Conservation (phyloP, 37 sponge, comb jelly and placozoan species). For the Chondrosia reniformis region DNA sequence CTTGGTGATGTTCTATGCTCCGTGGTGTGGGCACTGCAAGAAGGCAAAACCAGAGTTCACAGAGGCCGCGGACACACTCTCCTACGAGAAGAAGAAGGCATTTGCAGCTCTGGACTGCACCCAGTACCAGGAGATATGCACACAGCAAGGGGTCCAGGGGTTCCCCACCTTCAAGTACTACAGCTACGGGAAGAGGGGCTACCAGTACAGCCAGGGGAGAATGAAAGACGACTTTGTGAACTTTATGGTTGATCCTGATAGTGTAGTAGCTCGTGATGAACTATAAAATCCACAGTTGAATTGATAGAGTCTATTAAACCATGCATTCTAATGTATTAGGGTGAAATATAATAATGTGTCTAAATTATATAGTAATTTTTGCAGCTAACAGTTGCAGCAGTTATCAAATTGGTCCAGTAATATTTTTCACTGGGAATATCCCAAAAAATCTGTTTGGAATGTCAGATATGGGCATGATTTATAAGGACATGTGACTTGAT, state of each 20-base stretch:
- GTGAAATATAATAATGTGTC: no score
- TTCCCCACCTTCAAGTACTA: slow-evolving; percentile 81
- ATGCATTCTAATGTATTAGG: no score
- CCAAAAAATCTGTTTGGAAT: no score
- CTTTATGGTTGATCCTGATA: slow-evolving; percentile 63
- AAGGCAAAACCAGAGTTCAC: slow-evolving; percentile 85
- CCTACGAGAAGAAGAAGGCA: slow-evolving; percentile 58
- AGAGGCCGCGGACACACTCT: slow-evolving; percentile 60
- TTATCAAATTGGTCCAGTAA: no score
- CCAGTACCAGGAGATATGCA: slow-evolving; percentile 50
- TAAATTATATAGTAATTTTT: no score
- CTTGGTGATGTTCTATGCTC: slow-evolving; percentile 95
- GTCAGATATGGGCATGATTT: no score
- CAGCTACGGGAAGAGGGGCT: slow-evolving; percentile 63
- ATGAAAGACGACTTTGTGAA: slow-evolving; percentile 47
- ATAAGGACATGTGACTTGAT: no score
- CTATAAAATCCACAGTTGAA: no score
- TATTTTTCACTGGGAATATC: no score
- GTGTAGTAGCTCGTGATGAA: background rate
- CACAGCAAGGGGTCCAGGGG: slow-evolving; percentile 53
- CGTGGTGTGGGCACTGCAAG: slow-evolving; percentile 97
- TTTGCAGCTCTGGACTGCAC: slow-evolving; percentile 87
- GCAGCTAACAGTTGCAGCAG: no score
- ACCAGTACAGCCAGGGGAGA: slow-evolving; percentile 50
- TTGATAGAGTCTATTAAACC: no score